Evolutionary conservation across 2,888 invertebrate species (phyloP), one percentile per base, ranked within the genome.

Genomic region (Cryptophagus acutangulus): DNA sequence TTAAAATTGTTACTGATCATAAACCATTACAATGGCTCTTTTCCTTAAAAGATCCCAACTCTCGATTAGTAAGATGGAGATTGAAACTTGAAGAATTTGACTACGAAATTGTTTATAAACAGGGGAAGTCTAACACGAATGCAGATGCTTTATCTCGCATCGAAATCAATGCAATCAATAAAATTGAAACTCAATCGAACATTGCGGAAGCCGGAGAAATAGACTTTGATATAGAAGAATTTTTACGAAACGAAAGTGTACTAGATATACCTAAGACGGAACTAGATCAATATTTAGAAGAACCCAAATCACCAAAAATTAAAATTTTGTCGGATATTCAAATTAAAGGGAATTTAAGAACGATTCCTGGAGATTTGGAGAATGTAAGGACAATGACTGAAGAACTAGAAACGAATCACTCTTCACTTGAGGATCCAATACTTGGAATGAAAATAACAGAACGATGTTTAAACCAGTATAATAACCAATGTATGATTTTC

Each of bases 1-100:
- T 65, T 29, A 43, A 33, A 9, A 52, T 65, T 48, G 43, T 58
- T 1, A 65, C 62, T 0, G 63, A 66, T 40, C 61, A 65, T 41
- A 52, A 50, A 38, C 60, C 61, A 1, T 43, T 65, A 1, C 33
- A 38, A 17, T 58, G 54, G 55, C 36, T 55, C 12, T 41, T 43
- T 28, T 43, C 40, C 3, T 9, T 51, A 3, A 58, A 56, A 38
- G 57, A 59, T 14, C 52, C 55, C 2, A 52, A 46, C 8, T 47
- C 54, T 1, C 47, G 53, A 37, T 28, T 62, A n/a, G 39, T 56
- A 1, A 29, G 59, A 14, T 65, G 62, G 62, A 35, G 55, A 24
- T 35, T 62, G 4, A 52, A 53, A 44, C 43, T 63, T 2, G 41
- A 51, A 14, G 57, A 60, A 38, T 62, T 48, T 36, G 54, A 61